Evolutionary conservation across 2,888 invertebrate species (phyloP).

Genomic region (Teleogryllus oceanicus): DNA sequence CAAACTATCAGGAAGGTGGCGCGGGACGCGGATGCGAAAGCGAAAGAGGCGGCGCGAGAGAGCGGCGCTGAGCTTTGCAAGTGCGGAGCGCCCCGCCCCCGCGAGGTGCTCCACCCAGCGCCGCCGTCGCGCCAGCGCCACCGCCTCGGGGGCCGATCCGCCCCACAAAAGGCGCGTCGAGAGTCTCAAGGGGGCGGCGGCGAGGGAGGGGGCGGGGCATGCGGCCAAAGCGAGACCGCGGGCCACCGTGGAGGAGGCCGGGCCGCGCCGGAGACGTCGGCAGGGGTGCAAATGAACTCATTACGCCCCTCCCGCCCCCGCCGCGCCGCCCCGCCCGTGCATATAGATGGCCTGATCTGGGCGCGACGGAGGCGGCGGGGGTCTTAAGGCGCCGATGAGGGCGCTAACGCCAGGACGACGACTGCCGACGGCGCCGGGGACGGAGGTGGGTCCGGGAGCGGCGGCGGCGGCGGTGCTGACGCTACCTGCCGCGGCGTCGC

Average conservation of each 20-base stretch:
- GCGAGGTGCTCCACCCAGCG: not conserved
- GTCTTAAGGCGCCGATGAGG: not conserved
- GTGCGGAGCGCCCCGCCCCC: not conserved
- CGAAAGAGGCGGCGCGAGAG: too few species aligned
- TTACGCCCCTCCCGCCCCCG: not conserved
- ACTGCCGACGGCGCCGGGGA: not conserved
- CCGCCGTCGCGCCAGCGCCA: not conserved
- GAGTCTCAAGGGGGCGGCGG: not conserved
- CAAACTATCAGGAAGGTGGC: too few species aligned
- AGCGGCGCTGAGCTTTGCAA: too few species aligned
- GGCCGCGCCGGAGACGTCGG: not conserved
- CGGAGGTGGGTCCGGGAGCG: not conserved
- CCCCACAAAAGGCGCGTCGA: not conserved
- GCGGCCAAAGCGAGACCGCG: too few species aligned
- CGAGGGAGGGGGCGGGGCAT: too few species aligned
- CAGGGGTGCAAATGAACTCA: constrained; percentile 9
- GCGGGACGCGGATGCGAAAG: too few species aligned
- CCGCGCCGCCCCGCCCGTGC: not conserved
- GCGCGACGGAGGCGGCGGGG: constrained; percentile 4
- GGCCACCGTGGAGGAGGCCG: not conserved
- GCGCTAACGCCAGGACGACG: not conserved
- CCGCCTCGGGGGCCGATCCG: not conserved
- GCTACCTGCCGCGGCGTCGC: not conserved
- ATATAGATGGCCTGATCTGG: constrained; percentile 10
- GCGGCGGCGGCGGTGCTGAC: not conserved